Conservation (phyloP, 1,140 invertebrate genomes). For the Matsumurasca onukii region DNA sequence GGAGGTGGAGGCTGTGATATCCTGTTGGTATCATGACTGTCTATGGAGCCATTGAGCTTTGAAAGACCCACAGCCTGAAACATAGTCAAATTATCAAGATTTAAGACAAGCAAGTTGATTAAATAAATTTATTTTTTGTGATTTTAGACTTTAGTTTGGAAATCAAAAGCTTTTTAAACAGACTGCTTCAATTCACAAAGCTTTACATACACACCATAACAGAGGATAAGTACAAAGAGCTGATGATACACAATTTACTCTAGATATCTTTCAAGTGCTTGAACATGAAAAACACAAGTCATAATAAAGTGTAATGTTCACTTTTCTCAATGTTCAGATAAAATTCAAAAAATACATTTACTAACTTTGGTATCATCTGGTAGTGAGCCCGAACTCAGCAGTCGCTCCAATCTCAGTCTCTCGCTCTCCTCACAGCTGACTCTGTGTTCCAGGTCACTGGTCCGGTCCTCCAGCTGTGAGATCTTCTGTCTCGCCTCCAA, state of each 20-base stretch:
- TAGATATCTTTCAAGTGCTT: too few species aligned
- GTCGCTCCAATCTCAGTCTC: conserved; percentile 75
- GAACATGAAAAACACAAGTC: too few species aligned
- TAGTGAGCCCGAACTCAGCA: conserved; percentile 84
- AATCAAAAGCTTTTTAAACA: too few species aligned
- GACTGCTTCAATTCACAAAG: too few species aligned
- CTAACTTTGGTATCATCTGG: conserved; percentile 88
- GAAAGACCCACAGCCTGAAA: conserved; percentile 43
- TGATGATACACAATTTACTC: too few species aligned
- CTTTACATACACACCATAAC: too few species aligned
- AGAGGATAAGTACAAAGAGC: too few species aligned
- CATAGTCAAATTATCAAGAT: conserved; percentile 2
- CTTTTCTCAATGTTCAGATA: too few species aligned
- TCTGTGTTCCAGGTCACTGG: conserved; percentile 71
- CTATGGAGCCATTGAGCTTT: conserved; percentile 34
- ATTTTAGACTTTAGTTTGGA: too few species aligned
- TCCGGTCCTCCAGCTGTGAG: conserved; percentile 70
- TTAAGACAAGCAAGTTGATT: too few species aligned
- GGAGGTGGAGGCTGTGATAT: conserved; percentile 14
- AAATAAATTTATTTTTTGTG: too few species aligned
- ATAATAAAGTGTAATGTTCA: too few species aligned
- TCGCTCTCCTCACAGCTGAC: conserved; percentile 81
- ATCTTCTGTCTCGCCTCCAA: conserved; percentile 83
- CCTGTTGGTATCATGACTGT: conserved; percentile 17
- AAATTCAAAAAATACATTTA: neutral